phyloP scores from a whole-genome alignment of 2,797 vertebrate species.

The Micromesistius poutassou region DNA sequence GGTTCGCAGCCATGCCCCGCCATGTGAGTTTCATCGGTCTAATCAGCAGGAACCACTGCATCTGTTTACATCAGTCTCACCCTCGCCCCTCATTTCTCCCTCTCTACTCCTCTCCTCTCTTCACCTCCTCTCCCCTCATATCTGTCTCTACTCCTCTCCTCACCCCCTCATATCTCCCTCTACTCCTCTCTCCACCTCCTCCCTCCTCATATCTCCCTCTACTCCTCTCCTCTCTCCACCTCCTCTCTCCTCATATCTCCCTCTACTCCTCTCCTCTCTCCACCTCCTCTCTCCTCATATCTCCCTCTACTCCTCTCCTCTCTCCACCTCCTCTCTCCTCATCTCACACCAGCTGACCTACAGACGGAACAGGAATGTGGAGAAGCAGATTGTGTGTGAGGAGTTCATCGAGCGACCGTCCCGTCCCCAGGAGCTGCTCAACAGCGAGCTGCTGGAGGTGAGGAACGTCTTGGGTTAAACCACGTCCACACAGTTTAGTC shows the following conservation, averaged over 20 bases:
- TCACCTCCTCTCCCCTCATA: too few relatives aligned
- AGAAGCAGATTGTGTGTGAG: constrained; percentile 57
- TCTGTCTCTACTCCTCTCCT: neutral
- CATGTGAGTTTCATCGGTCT: constrained; percentile 67
- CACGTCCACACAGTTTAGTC: neutral
- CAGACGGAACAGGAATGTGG: constrained; percentile 27
- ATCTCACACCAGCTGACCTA: constrained; percentile 75
- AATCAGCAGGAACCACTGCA: neutral
- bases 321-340: neutral
- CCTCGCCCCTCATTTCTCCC: neutral
- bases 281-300: too few relatives aligned
- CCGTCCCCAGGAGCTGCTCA: constrained; percentile 82
- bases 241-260: too few relatives aligned
- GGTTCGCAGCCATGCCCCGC: constrained; percentile 86
- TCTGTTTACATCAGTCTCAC: neutral
- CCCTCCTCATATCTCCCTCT: neutral
- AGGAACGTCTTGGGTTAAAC: constrained; percentile 7
- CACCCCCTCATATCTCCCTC: neutral
- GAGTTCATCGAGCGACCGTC: constrained; percentile 81
- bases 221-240: too few relatives aligned
- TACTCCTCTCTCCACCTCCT: neutral
- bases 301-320: neutral
- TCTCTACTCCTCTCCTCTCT: neutral
- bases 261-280: too few relatives aligned
- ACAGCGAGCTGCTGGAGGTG: constrained; percentile 83